These are phyloP conservation scores for Lasioglossum leucozonium DNA, from an alignment of 2,888 invertebrate genomes.

Conservation along the genomic window DNA sequence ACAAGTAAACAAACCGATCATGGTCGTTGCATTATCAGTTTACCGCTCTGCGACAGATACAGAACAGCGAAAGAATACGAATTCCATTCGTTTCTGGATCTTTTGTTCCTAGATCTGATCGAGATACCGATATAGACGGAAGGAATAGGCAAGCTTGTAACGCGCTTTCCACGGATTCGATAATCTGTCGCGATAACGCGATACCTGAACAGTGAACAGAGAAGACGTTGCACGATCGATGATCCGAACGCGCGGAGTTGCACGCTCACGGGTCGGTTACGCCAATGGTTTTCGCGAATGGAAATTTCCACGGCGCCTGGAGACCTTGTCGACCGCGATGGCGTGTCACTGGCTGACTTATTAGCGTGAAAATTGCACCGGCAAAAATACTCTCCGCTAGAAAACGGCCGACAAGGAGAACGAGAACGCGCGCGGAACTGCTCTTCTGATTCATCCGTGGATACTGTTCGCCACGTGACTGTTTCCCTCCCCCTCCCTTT, in stretches of 20 bases:
- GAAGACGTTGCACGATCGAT: neutral
- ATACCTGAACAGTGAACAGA: too few species aligned
- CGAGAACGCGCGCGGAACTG: neutral
- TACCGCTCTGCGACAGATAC: neutral
- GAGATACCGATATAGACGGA: neutral
- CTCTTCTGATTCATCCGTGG: neutral
- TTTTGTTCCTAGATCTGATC: neutral
- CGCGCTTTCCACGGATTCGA: neutral
- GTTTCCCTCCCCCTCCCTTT: neutral
- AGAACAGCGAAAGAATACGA: neutral
- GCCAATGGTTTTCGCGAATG: slow-evolving; percentile 80
- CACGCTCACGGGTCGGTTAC: slow-evolving; percentile 74
- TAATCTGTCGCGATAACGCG: neutral
- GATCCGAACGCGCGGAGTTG: slow-evolving; percentile 38
- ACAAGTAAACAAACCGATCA: neutral
- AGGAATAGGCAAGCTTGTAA: neutral
- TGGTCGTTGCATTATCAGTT: neutral
- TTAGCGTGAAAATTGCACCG: slow-evolving; percentile 73
- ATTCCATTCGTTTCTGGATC: neutral
- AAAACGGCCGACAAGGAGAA: neutral
- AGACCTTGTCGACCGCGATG: slow-evolving; percentile 61
- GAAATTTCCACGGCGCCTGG: slow-evolving; percentile 79
- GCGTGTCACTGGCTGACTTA: slow-evolving; percentile 74
- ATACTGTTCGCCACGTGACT: neutral
- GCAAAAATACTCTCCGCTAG: slow-evolving; percentile 52